Percentiles rank a stretch among this genome's conserved stretches.
Evolutionary conservation across 2,113 vertebrate species (phyloP).

Genomic region (Aegotheles bennettii): DNA sequence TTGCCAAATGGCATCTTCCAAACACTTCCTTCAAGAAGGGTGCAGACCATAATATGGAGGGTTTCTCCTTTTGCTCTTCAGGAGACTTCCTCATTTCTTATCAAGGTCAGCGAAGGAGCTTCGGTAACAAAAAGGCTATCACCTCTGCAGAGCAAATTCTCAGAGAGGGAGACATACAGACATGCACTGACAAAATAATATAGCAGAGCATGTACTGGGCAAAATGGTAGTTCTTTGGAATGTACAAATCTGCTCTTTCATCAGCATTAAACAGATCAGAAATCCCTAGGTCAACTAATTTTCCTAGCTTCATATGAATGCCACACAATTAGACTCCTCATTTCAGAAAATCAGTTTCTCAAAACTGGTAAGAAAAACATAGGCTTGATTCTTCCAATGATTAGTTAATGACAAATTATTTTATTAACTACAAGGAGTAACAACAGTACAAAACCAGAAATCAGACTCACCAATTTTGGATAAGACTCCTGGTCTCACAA

Average conservation of each 20-base stretch:
- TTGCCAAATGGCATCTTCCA: neutral
- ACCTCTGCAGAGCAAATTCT: neutral
- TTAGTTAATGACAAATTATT: neutral
- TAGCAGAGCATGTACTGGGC: neutral
- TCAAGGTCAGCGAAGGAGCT: neutral
- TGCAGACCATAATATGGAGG: accelerated
- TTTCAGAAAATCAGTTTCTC: neutral
- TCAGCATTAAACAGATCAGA: neutral
- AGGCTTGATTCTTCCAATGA: neutral
- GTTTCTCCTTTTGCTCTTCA: neutral
- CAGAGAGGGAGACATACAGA: neutral
- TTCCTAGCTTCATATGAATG: neutral
- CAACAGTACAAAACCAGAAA: neutral
- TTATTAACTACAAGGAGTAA: neutral
- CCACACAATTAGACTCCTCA: neutral
- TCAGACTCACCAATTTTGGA: neutral
- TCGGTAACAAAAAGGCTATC: neutral
- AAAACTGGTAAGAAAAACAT: neutral
- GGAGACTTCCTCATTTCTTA: neutral
- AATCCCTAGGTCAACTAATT: neutral
- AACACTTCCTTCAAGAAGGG: neutral
- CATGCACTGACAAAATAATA: neutral
- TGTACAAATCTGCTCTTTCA: neutral
- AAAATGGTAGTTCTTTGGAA: neutral
- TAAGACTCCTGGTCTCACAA: neutral